Percentiles rank a stretch among this genome's conserved stretches.
Conservation (phyloP, 2,888 invertebrate species). For the Lithophane socia region DNA sequence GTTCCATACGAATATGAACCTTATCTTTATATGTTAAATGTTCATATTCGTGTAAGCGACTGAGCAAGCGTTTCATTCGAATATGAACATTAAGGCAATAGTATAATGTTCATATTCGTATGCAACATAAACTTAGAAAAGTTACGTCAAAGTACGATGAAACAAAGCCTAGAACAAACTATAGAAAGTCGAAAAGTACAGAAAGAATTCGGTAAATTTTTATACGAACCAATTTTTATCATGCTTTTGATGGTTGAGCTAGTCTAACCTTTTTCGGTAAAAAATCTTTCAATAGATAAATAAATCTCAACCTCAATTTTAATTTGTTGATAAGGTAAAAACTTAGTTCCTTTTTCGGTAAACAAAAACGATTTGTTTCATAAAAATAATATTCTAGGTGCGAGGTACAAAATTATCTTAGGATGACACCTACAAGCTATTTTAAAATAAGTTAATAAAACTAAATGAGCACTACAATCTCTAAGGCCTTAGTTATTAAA, state of each 20-base stretch:
- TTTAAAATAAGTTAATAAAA: conserved; percentile 61
- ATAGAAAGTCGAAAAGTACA: not conserved
- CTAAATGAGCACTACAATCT: conserved; percentile 70
- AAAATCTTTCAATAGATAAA: not conserved
- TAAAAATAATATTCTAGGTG: conserved; percentile 34
- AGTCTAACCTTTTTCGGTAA: not conserved
- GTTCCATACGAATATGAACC: not conserved
- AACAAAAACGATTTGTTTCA: not conserved
- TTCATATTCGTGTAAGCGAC: not conserved
- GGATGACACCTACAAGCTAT: conserved; percentile 54
- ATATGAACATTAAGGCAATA: not conserved
- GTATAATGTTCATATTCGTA: not conserved
- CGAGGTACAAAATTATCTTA: conserved; percentile 63
- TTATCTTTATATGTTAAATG: too few relatives aligned
- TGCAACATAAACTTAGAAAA: not conserved
- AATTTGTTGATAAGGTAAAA: not conserved
- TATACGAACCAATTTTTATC: conserved; percentile 21
- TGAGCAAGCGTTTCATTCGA: not conserved
- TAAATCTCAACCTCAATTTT: conserved; percentile 1
- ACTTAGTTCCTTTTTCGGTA: not conserved
- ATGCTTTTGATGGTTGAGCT: not conserved
- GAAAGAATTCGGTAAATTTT: not conserved
- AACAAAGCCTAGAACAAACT: not conserved
- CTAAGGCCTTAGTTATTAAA: conserved; percentile 55
- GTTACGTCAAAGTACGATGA: not conserved